phyloP scores from a whole-genome alignment of 1,140 invertebrate species.

The Sinella curviseta region DNA sequence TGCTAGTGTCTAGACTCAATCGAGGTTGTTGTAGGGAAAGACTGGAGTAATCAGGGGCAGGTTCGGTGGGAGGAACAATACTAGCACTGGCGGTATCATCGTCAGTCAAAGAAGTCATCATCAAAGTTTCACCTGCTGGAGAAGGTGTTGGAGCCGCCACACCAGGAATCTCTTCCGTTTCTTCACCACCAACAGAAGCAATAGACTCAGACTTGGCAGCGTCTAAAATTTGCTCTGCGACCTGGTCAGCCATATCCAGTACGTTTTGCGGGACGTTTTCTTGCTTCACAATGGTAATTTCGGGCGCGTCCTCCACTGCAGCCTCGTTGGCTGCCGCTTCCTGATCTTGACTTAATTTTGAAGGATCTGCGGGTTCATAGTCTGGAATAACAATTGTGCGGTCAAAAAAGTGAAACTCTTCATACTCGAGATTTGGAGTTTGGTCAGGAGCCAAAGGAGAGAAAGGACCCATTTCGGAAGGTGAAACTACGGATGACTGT shows the following conservation, averaged over 20 bases:
- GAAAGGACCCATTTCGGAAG: not conserved
- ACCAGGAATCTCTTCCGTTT: not conserved
- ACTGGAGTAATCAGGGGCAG: not conserved
- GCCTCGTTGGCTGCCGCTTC: not conserved
- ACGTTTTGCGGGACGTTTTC: not conserved
- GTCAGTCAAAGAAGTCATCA: not conserved
- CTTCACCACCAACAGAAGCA: not conserved
- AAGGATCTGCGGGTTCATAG: not conserved
- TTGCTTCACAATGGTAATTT: not conserved
- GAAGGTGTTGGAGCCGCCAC: not conserved
- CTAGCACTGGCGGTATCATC: not conserved
- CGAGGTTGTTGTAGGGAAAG: slow-evolving; percentile 2
- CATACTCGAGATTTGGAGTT: not conserved
- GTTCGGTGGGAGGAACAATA: not conserved
- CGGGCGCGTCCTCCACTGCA: not conserved
- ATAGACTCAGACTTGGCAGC: not conserved
- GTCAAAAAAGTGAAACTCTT: slow-evolving; percentile 9
- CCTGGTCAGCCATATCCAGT: not conserved
- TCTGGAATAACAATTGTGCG: slow-evolving; percentile 24
- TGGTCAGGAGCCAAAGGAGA: slow-evolving; percentile 22
- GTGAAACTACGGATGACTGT: not conserved
- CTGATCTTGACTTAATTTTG: not conserved
- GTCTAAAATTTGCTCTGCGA: slow-evolving; percentile 17
- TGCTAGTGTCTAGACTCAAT: not conserved
- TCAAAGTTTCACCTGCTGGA: not conserved